Evolutionary conservation across 2,888 invertebrate species (phyloP).

Genomic region (Lasioglossum morio): DNA sequence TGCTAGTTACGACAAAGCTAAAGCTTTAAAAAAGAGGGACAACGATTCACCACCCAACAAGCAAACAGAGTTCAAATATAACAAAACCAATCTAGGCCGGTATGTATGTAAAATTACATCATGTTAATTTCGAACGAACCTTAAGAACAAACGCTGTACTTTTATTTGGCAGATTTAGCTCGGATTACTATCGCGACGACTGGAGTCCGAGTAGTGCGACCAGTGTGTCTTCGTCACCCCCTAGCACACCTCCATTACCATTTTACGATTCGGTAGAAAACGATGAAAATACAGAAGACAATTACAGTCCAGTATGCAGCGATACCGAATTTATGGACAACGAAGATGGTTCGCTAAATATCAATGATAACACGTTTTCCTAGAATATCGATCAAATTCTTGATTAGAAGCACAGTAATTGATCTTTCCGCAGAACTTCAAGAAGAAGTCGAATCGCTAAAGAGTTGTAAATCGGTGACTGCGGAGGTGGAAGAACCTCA

Average conservation of each 20-base stretch:
- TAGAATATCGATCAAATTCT: background rate
- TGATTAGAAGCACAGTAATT: background rate
- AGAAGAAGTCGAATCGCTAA: slow-evolving; percentile 78
- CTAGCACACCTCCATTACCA: slow-evolving; percentile 80
- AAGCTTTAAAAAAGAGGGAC: slow-evolving; percentile 68
- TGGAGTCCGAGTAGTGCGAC: slow-evolving; percentile 87
- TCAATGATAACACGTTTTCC: slow-evolving; percentile 1
- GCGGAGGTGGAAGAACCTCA: slow-evolving; percentile 68
- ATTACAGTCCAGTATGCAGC: slow-evolving; percentile 88
- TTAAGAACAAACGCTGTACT: background rate
- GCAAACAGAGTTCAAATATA: slow-evolving; percentile 68
- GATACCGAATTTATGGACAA: slow-evolving; percentile 84
- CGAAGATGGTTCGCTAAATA: slow-evolving; percentile 67
- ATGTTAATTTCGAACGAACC: background rate
- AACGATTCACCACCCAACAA: slow-evolving; percentile 66
- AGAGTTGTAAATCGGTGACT: slow-evolving; percentile 72
- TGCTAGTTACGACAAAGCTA: slow-evolving; percentile 46
- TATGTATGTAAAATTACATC: slow-evolving; percentile 29
- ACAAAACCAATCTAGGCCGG: slow-evolving; percentile 70
- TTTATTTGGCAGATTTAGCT: slow-evolving; percentile 73
- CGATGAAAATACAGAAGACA: slow-evolving; percentile 77
- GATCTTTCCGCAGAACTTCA: slow-evolving; percentile 61
- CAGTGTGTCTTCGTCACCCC: slow-evolving; percentile 85
- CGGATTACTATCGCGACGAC: slow-evolving; percentile 83
- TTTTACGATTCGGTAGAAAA: slow-evolving; percentile 69